These are phyloP conservation scores for Papilio xuthus DNA, from an alignment of 1,140 invertebrate genomes.

Conservation along the genomic window DNA sequence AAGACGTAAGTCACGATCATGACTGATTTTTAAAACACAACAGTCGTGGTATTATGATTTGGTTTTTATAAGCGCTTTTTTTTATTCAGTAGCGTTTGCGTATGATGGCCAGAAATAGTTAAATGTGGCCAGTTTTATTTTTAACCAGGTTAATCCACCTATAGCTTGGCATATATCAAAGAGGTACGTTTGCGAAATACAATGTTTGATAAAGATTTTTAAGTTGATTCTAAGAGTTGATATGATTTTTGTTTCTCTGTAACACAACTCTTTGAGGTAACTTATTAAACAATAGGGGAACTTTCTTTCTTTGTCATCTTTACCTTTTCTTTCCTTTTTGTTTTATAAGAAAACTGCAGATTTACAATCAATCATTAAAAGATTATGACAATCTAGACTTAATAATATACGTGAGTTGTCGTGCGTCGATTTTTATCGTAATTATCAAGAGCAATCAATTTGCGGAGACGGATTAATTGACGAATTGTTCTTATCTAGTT, in stretches of 20 bases:
- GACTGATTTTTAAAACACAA: slow-evolving; percentile 1
- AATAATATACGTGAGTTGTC: neutral
- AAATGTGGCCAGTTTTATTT: slow-evolving; percentile 15
- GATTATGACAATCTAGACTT: slow-evolving; percentile 15
- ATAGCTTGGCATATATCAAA: slow-evolving; percentile 13
- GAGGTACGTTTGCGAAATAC: slow-evolving; percentile 2
- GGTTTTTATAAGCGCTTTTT: neutral
- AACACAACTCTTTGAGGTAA: neutral
- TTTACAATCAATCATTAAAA: neutral
- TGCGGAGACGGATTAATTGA: neutral
- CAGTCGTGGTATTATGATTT: neutral
- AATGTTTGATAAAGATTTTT: neutral
- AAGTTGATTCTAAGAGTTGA: neutral
- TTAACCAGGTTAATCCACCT: slow-evolving; percentile 11
- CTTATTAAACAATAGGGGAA: neutral
- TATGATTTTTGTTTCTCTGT: neutral
- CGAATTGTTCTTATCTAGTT: neutral
- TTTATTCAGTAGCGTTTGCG: slow-evolving; percentile 3
- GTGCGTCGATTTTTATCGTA: slow-evolving; percentile 11
- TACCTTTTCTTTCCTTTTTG: neutral
- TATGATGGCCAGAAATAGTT: slow-evolving; percentile 9
- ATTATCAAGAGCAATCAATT: neutral
- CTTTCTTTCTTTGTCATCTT: neutral
- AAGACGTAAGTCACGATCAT: slow-evolving; percentile 14
- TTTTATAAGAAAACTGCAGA: neutral